These are phyloP conservation scores for Thaumetopoea pityocampa DNA, from an alignment of 1,140 invertebrate genomes.

Conservation along the genomic window DNA sequence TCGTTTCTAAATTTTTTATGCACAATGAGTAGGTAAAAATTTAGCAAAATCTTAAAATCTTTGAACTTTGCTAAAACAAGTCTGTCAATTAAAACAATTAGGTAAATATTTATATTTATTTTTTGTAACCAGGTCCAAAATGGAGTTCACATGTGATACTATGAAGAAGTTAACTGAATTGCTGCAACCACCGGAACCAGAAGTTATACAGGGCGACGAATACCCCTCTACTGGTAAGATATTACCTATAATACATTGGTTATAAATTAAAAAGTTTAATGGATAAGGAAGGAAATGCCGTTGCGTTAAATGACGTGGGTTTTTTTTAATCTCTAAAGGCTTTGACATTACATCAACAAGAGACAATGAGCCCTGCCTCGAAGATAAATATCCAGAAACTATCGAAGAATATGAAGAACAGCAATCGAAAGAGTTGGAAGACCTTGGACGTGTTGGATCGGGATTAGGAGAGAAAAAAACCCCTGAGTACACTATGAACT, in stretches of 20 bases:
- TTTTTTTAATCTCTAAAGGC: conserved; percentile 32
- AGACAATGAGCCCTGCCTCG: conserved; percentile 21
- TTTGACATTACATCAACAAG: conserved; percentile 55
- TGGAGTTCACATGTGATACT: conserved; percentile 39
- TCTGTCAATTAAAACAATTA: neutral
- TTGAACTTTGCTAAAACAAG: too few species aligned
- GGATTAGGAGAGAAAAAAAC: conserved; percentile 79
- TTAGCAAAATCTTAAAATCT: too few species aligned
- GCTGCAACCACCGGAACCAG: conserved; percentile 53
- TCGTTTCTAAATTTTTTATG: too few species aligned
- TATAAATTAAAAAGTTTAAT: neutral
- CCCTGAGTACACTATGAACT: conserved; percentile 89
- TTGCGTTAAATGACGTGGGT: neutral
- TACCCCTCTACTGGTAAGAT: conserved; percentile 35
- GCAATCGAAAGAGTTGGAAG: conserved; percentile 70
- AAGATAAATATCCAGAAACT: conserved; percentile 42
- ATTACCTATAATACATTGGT: neutral
- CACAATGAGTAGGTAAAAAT: neutral
- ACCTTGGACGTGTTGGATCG: conserved; percentile 34
- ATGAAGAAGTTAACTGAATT: conserved; percentile 53
- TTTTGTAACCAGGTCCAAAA: conserved; percentile 19
- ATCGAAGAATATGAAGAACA: conserved; percentile 77
- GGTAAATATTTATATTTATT: neutral
- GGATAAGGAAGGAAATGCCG: neutral
- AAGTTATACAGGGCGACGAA: conserved; percentile 61